Conservation (phyloP, 2,888 invertebrate genomes). For the Piscicola geometra region DNA sequence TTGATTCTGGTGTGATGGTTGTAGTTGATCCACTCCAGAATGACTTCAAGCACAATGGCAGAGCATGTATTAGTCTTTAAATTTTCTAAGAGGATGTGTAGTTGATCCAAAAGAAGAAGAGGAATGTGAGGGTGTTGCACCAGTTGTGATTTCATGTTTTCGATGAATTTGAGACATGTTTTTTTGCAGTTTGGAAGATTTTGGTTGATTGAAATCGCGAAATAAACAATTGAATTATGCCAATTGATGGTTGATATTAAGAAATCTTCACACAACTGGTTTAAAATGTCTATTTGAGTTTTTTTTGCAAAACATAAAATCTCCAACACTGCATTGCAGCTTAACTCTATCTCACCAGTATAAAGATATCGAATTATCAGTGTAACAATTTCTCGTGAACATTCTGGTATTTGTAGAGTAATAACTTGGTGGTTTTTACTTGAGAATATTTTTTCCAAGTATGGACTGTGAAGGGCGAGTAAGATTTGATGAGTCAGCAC, state of each 20-base stretch:
- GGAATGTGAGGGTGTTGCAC: slow-evolving; percentile 15
- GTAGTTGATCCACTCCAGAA: neutral
- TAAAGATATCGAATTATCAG: slow-evolving; percentile 12
- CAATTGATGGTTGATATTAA: neutral
- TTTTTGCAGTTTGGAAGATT: neutral
- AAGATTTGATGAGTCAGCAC: slow-evolving; percentile 17
- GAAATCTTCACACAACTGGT: neutral
- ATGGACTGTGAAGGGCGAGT: slow-evolving; percentile 10
- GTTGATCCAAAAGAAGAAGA: neutral
- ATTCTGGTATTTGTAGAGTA: neutral
- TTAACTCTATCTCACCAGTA: slow-evolving; percentile 16
- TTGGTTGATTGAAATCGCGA: neutral
- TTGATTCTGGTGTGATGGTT: neutral
- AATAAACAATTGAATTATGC: slow-evolving; percentile 10
- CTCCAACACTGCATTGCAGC: neutral
- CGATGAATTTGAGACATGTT: neutral
- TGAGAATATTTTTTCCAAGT: neutral
- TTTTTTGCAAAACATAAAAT: slow-evolving; percentile 3
- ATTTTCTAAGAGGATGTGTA: no score
- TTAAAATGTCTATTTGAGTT: slow-evolving; percentile 12
- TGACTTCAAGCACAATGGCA: neutral
- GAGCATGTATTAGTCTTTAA: neutral
- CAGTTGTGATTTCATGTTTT: neutral
- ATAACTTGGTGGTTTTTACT: no score
- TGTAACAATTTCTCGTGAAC: slow-evolving; percentile 7